Evolutionary conservation across 2,888 invertebrate genomes (phyloP), one percentile per base, ranked within the genome.

Genomic region (Pharmacophagus antenor): DNA sequence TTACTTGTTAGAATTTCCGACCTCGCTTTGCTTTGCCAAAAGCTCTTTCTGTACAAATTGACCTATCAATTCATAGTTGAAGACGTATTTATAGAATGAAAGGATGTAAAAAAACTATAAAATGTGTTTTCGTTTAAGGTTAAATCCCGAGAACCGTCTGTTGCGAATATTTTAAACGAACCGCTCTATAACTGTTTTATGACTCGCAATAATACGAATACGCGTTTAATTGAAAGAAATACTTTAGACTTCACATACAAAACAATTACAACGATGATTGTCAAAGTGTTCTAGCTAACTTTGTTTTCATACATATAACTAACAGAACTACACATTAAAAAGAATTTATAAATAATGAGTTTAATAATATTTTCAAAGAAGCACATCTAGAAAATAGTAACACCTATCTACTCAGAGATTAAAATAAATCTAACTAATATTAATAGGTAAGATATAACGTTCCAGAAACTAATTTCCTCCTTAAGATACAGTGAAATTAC

Each of bases 1-100:
- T 60, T 60, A 55, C 55, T 60, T 60, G 59, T 60, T 60, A 60
- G 55, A 60, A 55, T 55, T 60, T 50, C 59, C 58, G 42, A 59
- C 42, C 44, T 48, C 54, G 53, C 54, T 54, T 55, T 50, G 59
- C 55, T 60, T 55, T 55, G 59, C 55, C 59, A 60, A 60, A 56
- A 60, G 51, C 50, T 55, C 58, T 50, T 56, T 37, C 55, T 20
- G 55, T 51, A 51, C 60, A 60, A 60, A 60, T 60, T 56, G 60
- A 56, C 50, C 51, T 60, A 60, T 56, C 56, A 60, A 60, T 60
- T 60, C 60, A 60, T 55, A 51, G 55, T 23, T 53, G 25, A 44
- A 60, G 18, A 31, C 44, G 59, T 46, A 49, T 50, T 18, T 31
- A 25, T 18, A 42, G 18, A 25, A 22, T 41, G 21, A 25, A 53